A percentile compares a stretch with the other conserved stretches of the same genome.
Conservation (phyloP, 2,113 vertebrate genomes). For the Xiphorhynchus elegans region DNA sequence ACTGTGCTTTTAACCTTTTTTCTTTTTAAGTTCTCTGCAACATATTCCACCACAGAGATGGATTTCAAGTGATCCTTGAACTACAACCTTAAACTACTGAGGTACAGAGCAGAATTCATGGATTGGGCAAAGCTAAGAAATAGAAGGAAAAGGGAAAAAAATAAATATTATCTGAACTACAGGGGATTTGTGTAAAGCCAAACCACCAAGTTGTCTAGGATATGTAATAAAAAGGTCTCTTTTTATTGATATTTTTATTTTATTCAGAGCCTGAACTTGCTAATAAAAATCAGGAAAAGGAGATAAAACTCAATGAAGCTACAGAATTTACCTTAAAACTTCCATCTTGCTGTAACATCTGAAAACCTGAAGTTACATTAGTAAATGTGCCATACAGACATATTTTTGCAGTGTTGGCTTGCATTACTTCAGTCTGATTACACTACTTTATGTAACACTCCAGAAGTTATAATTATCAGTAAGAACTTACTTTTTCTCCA, state of each 20-base stretch:
- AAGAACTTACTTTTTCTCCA: neutral
- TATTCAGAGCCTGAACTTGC: neutral
- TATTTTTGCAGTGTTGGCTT: neutral
- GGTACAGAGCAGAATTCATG: neutral
- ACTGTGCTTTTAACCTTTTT: neutral
- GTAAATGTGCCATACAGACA: neutral
- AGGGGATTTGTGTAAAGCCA: neutral
- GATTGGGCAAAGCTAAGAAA: neutral
- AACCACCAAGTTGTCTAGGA: neutral
- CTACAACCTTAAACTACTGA: neutral
- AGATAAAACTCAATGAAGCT: neutral
- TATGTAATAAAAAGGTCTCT: neutral
- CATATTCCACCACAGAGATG: neutral
- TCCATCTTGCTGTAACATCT: neutral
- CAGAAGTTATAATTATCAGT: neutral
- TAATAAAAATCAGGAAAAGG: neutral
- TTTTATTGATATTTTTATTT: neutral
- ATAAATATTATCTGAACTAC: neutral
- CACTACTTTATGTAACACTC: neutral
- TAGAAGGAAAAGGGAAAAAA: neutral
- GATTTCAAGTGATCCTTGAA: neutral
- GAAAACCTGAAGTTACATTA: neutral
- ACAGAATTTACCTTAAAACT: neutral
- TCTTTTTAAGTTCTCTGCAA: neutral
- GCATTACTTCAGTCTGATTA: neutral